These are phyloP conservation scores for Frieseomelitta varia DNA, from an alignment of 1,140 invertebrate genomes.

Conservation along the genomic window DNA sequence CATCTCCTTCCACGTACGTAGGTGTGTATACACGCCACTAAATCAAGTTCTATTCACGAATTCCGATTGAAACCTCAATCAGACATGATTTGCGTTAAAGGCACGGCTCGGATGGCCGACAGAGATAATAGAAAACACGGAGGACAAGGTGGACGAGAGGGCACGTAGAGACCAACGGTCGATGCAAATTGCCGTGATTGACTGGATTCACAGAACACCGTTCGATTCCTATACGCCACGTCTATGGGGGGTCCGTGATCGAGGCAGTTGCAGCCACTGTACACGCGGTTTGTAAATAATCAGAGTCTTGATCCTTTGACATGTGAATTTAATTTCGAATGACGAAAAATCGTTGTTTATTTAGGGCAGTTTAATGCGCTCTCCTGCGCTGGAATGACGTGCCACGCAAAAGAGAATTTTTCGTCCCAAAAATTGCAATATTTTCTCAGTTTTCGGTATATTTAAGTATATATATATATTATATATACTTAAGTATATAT, in stretches of 20 bases:
- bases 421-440: no score
- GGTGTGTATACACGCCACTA: constrained; percentile 24
- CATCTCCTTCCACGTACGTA: neutral
- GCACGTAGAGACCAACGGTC: constrained; percentile 32
- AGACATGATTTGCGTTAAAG: constrained; percentile 74
- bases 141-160: neutral
- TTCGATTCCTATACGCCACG: constrained; percentile 46
- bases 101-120: constrained; percentile 62
- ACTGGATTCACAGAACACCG: constrained; percentile 67
- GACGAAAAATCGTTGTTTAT: neutral
- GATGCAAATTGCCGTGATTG: constrained; percentile 75
- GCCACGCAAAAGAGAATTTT: no score
- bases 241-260: neutral
- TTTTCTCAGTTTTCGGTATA: no score
- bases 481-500: no score
- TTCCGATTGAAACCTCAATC: constrained; percentile 74
- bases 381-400: no score
- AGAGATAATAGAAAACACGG: constrained; percentile 69
- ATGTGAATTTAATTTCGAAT: no score
- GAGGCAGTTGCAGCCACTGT: neutral
- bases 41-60: constrained; percentile 77
- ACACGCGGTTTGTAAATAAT: constrained; percentile 28
- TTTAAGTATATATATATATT: no score
- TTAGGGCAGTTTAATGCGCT: neutral
- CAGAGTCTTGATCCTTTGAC: neutral